These are phyloP conservation scores for Riptortus pedestris DNA, from an alignment of 1,140 invertebrate genomes.

Conservation along the genomic window DNA sequence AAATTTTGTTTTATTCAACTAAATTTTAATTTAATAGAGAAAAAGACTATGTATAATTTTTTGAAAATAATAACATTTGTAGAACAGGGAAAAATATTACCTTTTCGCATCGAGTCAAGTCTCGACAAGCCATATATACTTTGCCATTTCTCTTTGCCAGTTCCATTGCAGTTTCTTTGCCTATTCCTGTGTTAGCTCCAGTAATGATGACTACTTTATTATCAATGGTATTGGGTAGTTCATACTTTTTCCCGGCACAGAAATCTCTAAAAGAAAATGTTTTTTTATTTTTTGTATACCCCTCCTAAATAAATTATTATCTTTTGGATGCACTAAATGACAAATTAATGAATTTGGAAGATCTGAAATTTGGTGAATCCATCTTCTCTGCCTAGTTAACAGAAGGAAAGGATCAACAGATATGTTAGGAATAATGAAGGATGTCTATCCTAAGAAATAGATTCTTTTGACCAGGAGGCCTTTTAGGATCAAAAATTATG, in stretches of 20 bases:
- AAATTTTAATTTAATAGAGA: no score
- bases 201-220: conserved; percentile 51
- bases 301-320: no score
- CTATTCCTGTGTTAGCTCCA: conserved; percentile 52
- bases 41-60: no score
- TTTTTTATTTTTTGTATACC: not conserved
- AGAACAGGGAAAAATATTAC: conserved; percentile 21
- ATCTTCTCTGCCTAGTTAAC: no score
- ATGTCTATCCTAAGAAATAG: no score
- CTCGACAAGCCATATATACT: conserved; percentile 63
- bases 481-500: no score
- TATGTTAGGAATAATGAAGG: no score
- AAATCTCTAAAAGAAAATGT: conserved; percentile 29
- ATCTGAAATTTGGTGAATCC: not conserved
- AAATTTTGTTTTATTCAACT: no score
- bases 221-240: conserved; percentile 33
- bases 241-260: conserved; percentile 30
- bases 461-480: no score
- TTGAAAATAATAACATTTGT: no score
- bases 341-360: not conserved
- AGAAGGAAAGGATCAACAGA: no score
- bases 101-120: conserved; percentile 40
- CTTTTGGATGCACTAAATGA: no score
- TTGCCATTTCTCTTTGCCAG: conserved; percentile 47
- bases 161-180: conserved; percentile 46